Base-by-base conservation (phyloP, 2,888 invertebrate genomes). In the Pammene aurita region DNA sequence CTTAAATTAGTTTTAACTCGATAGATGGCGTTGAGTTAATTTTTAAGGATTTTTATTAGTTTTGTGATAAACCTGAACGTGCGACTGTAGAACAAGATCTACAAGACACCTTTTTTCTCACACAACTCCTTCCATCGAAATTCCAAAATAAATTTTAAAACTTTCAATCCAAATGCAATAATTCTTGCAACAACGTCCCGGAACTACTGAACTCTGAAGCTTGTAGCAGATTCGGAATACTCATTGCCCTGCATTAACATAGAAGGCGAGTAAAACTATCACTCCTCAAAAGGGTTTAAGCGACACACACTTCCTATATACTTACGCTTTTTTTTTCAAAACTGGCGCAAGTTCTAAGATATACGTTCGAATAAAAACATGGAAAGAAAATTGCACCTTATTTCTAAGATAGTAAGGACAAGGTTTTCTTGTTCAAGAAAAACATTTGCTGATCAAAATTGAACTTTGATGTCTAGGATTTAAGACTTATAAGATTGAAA, bases 191-290 rank as follows among this genome's bases (percentile, higher is more conserved):
- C 60, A 61, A 67, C 16, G 34, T 62, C 16, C 46, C 26, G 48
- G 56, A 67, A 67, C 67, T 62, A 67, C 67, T 62, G 56, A 35
- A 62, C 62, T 67, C 54, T 62, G 62, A 67, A 50, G 61, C 48
- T 48, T 55, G 56, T 62, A 62, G 48, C 67, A 62, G 67, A 62
- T 67, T 67, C 62, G 5, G 67, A 61, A 67, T 62, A 67, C 50
- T 62, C 62, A 67, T 67, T 56, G 67, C 46, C 48, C 16, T 34
- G 48, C 67, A 67, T 67, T 67, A 56, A 56, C 67, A 67, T 67
- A 67, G 50, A 56, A 62, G 61, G 62, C 67, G 67, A 56, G 50
- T 62, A 34, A 46, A 10, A 35, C 14, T 34, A 35, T 14, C 46
- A 14, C 34, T 2, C 9, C n/a, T 5, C 9, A n/a, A 34, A 46